Base-by-base conservation (phyloP, 2,797 vertebrate genomes). In the Urosaurus nigricauda region DNA sequence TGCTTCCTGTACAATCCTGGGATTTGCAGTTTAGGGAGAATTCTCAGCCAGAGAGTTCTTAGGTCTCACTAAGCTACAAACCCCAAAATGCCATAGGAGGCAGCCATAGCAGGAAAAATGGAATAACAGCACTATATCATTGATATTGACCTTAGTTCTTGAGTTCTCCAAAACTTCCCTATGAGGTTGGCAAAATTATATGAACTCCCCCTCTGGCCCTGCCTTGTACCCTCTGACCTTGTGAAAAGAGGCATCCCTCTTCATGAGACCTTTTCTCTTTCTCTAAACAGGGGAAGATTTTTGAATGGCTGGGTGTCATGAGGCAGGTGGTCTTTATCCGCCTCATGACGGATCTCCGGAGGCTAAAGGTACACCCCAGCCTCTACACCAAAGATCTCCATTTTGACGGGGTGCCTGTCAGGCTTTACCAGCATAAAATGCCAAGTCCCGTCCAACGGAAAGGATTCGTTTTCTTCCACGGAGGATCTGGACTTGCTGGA, bases 401-500 rank as follows among this genome's bases (percentile, higher is more conserved):
- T 35, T 98, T 98, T 84, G 95, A 94, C 11, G 96, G 94, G 1
- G 96, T 98, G 21, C 97, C 97, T 0, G 96, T 98, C 84, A 96
- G 97, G 86, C 94, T 98, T 63, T 98, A 98, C 83, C 96, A 97
- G 87, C 97, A 97, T 2, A 97, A 86, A 16, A 5, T 79, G 0
- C 75, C 84, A 8, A 92, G 95, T 73, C 70, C 90, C 0, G 94
- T 94, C 79, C 89, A 93, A 82, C 91, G 95, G 90, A 97, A 97
- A 93, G 97, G 95, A 78, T 91, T 98, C 0, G 0, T 98, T 74
- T 97, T 97, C 92, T 96, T 97, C 94, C 97, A 98, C 0, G 97
- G 97, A 86, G 97, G 97, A 63, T 97, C 96, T 0, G 95, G 96
- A 90, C 89, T 97, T 11, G 81, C 96, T 0, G 97, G 97, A 26